Conservation (phyloP, 2,113 vertebrate genomes). For the Poeciliopsis occidentalis region DNA sequence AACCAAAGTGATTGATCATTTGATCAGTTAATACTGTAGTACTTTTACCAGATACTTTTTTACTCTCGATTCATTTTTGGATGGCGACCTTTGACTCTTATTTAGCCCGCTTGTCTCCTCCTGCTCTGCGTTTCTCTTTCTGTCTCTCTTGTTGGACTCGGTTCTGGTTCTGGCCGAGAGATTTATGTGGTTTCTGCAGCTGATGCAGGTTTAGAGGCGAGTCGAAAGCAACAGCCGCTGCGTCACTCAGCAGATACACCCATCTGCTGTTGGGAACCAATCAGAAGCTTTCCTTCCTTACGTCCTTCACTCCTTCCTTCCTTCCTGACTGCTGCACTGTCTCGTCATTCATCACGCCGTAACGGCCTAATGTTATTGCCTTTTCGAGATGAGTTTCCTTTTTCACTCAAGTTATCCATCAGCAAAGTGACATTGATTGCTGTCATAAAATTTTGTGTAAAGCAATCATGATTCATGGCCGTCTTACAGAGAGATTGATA, state of each 20-base stretch:
- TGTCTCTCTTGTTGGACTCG: constrained; percentile 50
- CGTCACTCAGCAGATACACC: constrained; percentile 63
- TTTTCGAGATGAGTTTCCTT: constrained; percentile 64
- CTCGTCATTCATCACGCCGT: constrained; percentile 64
- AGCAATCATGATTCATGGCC: constrained; percentile 62
- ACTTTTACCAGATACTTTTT: too few species aligned
- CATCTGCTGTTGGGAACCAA: constrained; percentile 17
- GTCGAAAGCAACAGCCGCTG: constrained; percentile 61
- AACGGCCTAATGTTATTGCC: constrained; percentile 69
- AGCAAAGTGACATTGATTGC: constrained; percentile 61
- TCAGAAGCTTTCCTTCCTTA: neutral
- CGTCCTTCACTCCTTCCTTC: neutral
- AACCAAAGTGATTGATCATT: too few species aligned
- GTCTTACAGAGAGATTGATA: constrained; percentile 46
- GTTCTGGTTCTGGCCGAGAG: constrained; percentile 45
- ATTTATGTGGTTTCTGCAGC: constrained; percentile 61
- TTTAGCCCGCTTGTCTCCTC: neutral
- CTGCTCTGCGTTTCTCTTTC: constrained; percentile 40
- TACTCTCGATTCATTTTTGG: too few species aligned
- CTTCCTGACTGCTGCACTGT: constrained; percentile 32
- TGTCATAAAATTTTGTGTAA: constrained; percentile 66
- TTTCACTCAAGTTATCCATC: constrained; percentile 58
- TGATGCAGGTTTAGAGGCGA: constrained; percentile 59
- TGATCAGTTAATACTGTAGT: too few species aligned
- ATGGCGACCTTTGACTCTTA: too few species aligned